Evolutionary conservation across 2,113 vertebrate species (phyloP), one percentile per base, ranked within the genome.

Genomic region (Calypte anna): DNA sequence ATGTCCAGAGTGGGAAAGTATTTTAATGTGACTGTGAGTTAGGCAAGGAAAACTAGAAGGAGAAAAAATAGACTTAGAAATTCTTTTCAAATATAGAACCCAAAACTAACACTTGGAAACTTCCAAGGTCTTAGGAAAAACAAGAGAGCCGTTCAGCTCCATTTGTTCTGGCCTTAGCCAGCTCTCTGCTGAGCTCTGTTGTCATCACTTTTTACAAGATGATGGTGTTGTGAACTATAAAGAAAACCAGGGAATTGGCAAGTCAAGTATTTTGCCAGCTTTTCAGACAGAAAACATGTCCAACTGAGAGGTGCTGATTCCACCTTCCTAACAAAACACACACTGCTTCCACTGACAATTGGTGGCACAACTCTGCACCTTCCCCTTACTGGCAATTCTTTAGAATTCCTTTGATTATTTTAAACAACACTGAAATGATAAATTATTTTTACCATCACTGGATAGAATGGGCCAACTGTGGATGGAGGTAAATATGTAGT

Each of bases 131-230:
- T 75, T 33, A 81, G 94, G 64, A 72, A 95, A 96, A 96, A 90
- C 93, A 94, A 94, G 68, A 75, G 90, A 91, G 75, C 74, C 2
- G 69, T 86, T 93, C 91, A 93, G 94, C 93, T 94, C 73, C 95
- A 94, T 97, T 95, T 90, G 90, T 77, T 90, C 76, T 86, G 84
- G 91, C 83, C 77, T 82, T 92, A 84, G 82, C 88, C 86, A 96
- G 94, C 53, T 79, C 88, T 50, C 90, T 91, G 79, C 94, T 82
- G 91, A 94, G 83, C 88, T 74, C 96, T 30, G 76, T 12, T 94
- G 93, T 95, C 90, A 95, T 95, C 95, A 87, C 92, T 88, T 96
- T 94, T 96, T 92, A 94, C 62, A 82, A 96, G 74, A 95, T 72
- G 91, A 95, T 76, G 67, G 77, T 96, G 90, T 73, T 93, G 83